Base-by-base conservation (phyloP, 2,888 invertebrate species). In the Eumerus sabulonum region DNA sequence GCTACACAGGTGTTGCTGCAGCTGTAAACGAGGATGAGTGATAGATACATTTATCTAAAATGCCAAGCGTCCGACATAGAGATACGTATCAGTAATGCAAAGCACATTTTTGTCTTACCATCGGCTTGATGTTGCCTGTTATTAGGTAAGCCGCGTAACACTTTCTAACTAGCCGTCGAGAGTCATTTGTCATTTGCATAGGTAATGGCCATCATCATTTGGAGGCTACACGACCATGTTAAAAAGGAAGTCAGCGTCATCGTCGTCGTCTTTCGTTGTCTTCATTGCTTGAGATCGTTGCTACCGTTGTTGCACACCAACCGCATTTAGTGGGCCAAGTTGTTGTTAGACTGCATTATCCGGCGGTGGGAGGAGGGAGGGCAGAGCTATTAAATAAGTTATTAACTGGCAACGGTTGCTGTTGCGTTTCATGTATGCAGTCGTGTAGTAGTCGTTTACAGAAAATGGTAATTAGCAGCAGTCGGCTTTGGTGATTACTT, bases 141-240 rank as follows among this genome's bases (percentile, higher is more conserved):
- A 63, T 77, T 79, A 79, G 68, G 70, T 79, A 73, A 74, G 74
- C 12, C 38, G 73, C 74, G 74, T 79, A 79, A 79, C 79, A 79
- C 79, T 79, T 79, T 79, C 79, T 68, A 79, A 70, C 74, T 2
- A 2, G 60, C 79, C 59, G 67, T 50, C 62, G 44, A 27, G 27
- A 57, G 53, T 53, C 44, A 77, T 79, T 79, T 79, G 68, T 74
- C 74, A 79, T 79, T 79, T 73, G 79, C 73, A 77, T 63, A 79
- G 73, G 79, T 79, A 73, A 68, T 73, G 67, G 50, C 63, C 64
- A 73, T 79, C 73, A 73, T 40, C 60, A n/a, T n/a, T n/a, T n/a
- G n/a, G 59, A 38, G 53, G 27, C 2, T 77, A 60, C 17, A 72
- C 67, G 57, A 42, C 19, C n/a, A n/a, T n/a, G 13, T 48, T 35